Evolutionary conservation across 2,797 vertebrate species (phyloP), one percentile per base, ranked within the genome.

Genomic region (Prunella strophiata): DNA sequence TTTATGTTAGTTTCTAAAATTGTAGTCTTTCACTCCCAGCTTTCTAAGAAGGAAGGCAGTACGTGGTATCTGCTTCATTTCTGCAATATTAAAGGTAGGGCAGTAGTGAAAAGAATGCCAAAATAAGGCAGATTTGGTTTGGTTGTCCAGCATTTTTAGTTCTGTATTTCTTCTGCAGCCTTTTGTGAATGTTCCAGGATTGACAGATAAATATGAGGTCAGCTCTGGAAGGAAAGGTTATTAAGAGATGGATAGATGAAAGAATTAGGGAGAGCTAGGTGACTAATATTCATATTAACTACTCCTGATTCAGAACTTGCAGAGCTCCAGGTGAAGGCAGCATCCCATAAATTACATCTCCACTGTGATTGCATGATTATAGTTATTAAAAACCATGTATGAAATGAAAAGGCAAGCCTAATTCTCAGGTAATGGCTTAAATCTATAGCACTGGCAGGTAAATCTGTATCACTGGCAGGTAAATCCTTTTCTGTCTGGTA

Each of bases 1-100:
- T 96, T 94, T 88, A 89, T 21, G 20, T 77, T 52, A 6, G 22
- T 55, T 89, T 94, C 58, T 89, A 70, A 92, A 91, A 85, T 52
- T 42, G n/a, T 51, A 32, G 55, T 66, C 50, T 67, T 91, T 87
- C 29, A 54, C 42, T 79, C 89, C 25, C 42, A 82, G 17, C 83
- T 93, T 96, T 94, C 86, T 74, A 51, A 58, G 92, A 79, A 93
- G 61, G 52, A 42, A 71, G 63, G 32, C 34, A 67, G 26, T 52
- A 12, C 3, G 3, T 55, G 36, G 27, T 76, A n/a, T 58, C 42
- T 43, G 9, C 72, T 48, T 77, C 1, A 40, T 68, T 91, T 89
- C 76, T 89, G 65, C 47, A 40, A 2, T 36, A 19, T 63, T 80
- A 29, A 32, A 51, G 48, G 22, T 14, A 59, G 29, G 38, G 15